Percentiles rank a stretch among this genome's conserved stretches.
Evolutionary conservation across 1,140 invertebrate genomes (phyloP).

Genomic region (Drosophila elegans): DNA sequence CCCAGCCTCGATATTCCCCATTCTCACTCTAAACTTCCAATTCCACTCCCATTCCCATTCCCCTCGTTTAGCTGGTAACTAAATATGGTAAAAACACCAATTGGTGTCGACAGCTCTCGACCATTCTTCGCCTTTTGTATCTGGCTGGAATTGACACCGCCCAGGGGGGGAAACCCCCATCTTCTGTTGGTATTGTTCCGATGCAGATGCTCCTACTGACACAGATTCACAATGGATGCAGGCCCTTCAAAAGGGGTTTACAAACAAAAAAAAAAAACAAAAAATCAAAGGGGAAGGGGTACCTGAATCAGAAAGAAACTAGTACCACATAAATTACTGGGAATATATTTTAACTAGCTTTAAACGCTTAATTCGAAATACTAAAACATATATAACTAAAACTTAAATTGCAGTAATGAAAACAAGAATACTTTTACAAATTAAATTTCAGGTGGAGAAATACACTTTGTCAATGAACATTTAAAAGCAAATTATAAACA

Average conservation of each 20-base stretch:
- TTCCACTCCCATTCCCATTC: not conserved
- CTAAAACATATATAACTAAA: too few species aligned
- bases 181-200: constrained; percentile 14
- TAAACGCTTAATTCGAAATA: too few species aligned
- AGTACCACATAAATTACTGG: not conserved
- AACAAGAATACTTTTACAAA: too few species aligned
- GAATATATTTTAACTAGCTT: not conserved
- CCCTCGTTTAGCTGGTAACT: constrained; percentile 46
- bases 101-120: constrained; percentile 42
- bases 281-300: not conserved
- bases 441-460: too few species aligned
- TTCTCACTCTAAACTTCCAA: constrained; percentile 1
- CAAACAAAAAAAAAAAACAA: not conserved
- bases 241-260: constrained; percentile 9
- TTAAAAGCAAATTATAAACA: too few species aligned
- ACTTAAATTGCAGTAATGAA: too few species aligned
- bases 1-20: constrained; percentile 25
- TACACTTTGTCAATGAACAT: too few species aligned
- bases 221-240: constrained; percentile 32
- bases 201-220: constrained; percentile 47
- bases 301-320: not conserved
- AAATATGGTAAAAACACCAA: constrained; percentile 67
- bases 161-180: not conserved
- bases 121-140: constrained; percentile 34
- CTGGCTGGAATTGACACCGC: constrained; percentile 30